Evolutionary conservation across 2,797 vertebrate genomes (phyloP).

Genomic region (Thaleichthys pacificus): DNA sequence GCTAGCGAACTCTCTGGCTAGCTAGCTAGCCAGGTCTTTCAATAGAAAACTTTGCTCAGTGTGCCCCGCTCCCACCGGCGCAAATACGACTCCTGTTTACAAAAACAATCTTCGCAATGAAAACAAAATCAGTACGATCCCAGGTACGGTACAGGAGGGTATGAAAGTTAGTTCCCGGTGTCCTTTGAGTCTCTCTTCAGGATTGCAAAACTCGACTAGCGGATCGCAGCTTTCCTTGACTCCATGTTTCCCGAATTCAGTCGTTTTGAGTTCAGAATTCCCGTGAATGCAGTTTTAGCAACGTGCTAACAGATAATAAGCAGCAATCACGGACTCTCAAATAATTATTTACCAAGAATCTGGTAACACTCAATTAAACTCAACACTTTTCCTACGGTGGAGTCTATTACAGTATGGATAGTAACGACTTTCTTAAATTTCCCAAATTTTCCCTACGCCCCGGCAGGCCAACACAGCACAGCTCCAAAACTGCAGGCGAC

Average conservation of each 20-base stretch:
- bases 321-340: conserved; percentile 51
- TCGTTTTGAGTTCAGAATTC: conserved; percentile 67
- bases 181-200: conserved; percentile 11
- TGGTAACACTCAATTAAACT: background rate
- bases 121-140: conserved; percentile 32
- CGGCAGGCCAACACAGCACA: conserved; percentile 61
- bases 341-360: background rate
- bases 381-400: background rate
- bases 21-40: conserved; percentile 41
- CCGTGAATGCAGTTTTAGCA: conserved; percentile 59
- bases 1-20: background rate
- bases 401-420: background rate
- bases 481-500: conserved; percentile 34
- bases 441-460: conserved; percentile 65
- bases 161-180: background rate
- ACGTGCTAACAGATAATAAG: conserved; percentile 58
- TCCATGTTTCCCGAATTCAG: conserved; percentile 75
- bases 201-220: conserved; percentile 49
- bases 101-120: conserved; percentile 55
- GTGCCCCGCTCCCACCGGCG: conserved; percentile 56
- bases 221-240: conserved; percentile 61
- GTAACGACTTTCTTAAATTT: background rate
- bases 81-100: conserved; percentile 65
- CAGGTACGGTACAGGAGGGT: conserved; percentile 20
- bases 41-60: conserved; percentile 69